A percentile compares a stretch with the other conserved stretches of the same genome.
Conservation (phyloP, 2,797 vertebrate genomes). For the Brachymystax lenok region DNA sequence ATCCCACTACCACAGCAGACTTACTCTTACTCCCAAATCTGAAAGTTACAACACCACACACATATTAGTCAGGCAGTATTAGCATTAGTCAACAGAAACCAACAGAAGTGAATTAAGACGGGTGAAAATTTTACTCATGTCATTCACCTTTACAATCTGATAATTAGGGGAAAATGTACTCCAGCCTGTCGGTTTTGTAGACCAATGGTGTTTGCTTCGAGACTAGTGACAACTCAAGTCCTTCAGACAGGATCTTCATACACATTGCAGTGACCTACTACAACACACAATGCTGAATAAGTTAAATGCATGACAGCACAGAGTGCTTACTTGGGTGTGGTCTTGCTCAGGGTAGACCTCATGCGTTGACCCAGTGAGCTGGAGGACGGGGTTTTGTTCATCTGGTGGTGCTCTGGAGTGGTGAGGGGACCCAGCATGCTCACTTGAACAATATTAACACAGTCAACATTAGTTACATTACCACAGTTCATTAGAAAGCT, state of each 20-base stretch:
- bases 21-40: constrained; percentile 94
- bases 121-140: too few species aligned
- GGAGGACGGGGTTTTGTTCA: constrained; percentile 91
- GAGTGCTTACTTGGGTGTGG: constrained; percentile 87
- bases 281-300: too few species aligned
- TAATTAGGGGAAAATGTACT: too few species aligned
- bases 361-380: constrained; percentile 93
- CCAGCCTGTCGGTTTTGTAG: background rate
- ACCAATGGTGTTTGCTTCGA: background rate
- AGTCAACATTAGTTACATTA: background rate
- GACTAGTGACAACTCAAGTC: constrained; percentile 1
- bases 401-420: constrained; percentile 92
- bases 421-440: constrained; percentile 93
- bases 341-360: constrained; percentile 82
- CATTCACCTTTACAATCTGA: too few species aligned
- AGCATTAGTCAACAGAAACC: background rate
- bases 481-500: background rate
- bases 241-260: background rate
- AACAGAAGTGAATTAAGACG: background rate
- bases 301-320: background rate
- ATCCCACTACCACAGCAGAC: constrained; percentile 67
- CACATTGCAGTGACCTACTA: too few species aligned
- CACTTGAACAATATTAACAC: constrained; percentile 66
- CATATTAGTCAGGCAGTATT: background rate
- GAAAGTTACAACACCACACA: constrained; percentile 28